Conservation (phyloP, 1,140 invertebrate species). For the Bombus waltoni region DNA sequence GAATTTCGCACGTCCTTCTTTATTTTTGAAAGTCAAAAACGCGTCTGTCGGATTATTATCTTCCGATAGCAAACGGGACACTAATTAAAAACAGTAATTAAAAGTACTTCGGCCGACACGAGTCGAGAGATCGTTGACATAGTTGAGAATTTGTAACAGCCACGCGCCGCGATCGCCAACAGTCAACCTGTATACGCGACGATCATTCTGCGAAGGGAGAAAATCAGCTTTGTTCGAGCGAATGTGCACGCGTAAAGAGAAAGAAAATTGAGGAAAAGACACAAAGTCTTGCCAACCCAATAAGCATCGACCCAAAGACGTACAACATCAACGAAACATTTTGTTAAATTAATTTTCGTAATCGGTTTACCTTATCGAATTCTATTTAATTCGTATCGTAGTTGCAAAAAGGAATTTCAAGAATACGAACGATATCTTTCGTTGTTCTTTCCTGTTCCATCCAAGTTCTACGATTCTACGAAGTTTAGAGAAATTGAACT, state of each 20-base stretch:
- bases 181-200: background rate
- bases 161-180: background rate
- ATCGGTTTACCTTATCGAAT: too few species aligned
- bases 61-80: background rate
- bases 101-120: background rate
- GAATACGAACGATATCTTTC: too few species aligned
- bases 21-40: background rate
- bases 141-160: background rate
- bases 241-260: background rate
- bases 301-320: too few species aligned
- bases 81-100: constrained; percentile 24
- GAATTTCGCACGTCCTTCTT: background rate
- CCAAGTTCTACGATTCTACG: too few species aligned
- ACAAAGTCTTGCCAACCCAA: background rate
- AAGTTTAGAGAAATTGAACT: too few species aligned
- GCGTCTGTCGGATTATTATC: background rate
- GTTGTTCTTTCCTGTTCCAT: too few species aligned
- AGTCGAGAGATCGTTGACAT: constrained; percentile 3
- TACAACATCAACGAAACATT: too few species aligned
- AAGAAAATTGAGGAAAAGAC: background rate
- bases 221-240: background rate
- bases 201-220: background rate
- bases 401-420: too few species aligned
- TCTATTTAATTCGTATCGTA: too few species aligned
- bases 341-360: too few species aligned